Evolutionary conservation across 2,113 vertebrate species (phyloP).

Genomic region (Corythaeola cristata): DNA sequence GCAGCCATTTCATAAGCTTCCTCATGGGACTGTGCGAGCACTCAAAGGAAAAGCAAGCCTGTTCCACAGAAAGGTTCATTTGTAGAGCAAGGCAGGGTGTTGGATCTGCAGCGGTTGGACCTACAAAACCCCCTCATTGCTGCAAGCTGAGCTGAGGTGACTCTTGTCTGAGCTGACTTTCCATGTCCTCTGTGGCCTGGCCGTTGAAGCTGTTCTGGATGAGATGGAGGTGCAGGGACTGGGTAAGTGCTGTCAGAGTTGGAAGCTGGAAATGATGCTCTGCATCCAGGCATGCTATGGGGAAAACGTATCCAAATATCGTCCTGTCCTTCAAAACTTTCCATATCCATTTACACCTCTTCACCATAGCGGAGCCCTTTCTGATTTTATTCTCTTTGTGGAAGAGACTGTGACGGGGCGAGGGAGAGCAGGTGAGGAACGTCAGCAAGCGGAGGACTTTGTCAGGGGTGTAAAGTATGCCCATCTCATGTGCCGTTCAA

Average conservation of each 20-base stretch:
- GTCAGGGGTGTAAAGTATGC: neutral
- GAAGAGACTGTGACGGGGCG: fast-evolving
- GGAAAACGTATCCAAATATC: neutral
- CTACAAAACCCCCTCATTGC: neutral
- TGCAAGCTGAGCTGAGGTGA: neutral
- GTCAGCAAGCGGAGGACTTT: neutral
- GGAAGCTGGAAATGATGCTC: neutral
- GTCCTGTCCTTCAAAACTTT: neutral
- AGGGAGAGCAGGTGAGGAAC: neutral
- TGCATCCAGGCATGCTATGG: neutral
- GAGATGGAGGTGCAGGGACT: neutral
- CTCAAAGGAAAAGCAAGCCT: neutral
- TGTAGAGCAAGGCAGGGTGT: neutral
- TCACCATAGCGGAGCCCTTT: neutral
- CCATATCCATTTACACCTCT: neutral
- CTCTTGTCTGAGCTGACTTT: neutral
- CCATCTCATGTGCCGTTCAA: neutral
- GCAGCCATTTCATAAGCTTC: neutral
- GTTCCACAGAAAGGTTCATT: neutral
- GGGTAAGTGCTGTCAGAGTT: neutral
- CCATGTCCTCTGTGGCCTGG: neutral
- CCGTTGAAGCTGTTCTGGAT: neutral
- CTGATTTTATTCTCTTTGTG: neutral
- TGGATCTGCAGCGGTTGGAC: fast-evolving
- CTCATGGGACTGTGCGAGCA: neutral